Base-by-base conservation (phyloP, 2,113 vertebrate species). In the Rutilus rutilus region DNA sequence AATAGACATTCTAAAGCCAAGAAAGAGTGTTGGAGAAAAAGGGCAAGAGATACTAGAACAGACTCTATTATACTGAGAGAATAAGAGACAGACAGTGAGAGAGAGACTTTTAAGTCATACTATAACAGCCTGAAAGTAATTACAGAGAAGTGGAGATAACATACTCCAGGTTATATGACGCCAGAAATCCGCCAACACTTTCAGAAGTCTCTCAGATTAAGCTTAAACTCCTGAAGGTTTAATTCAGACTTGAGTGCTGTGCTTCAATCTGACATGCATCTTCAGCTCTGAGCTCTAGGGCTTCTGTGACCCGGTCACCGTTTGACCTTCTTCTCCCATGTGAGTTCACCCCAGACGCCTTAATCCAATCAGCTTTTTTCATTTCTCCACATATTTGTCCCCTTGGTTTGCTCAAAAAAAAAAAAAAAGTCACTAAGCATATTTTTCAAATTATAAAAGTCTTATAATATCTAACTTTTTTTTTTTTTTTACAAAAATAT, bases 281-380 rank as follows among this genome's bases (percentile, higher is more conserved):
- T 85, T 83, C 75, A 82, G 69, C 82, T 64, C 82, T 84, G 15
- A 74, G 65, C 76, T 87, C 54, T 27, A 87, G 90, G 89, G 78
- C 89, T 89, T 59, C 42, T 4, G 75, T 89, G 91, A 93, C 91
- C 90, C 39, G 84, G 88, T 91, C 90, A 88, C 12, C 59, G 59
- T 67, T 76, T 87, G 90, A 93, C 92, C 92, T 92, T 91, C 92
- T 67, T 82, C 86, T 88, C 62, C 87, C 76, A 88, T 73, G 85
- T 87, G 84, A 89, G 86, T 90, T 92, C 90, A 90, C 76, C 27
- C 54, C 74, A 45, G 30, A 85, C 5, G 59, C 42, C 84, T 80
- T 62, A 27, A 67, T 90, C 47, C 12, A 75, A 60, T 62, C 57
- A 36, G 71, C 21, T 17, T 85, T 45, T 65, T 50, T 71, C 30